Percentiles rank a stretch among this genome's conserved stretches.
phyloP scores from a whole-genome alignment of 2,797 vertebrate species.

The Coranthus polyacanthus region DNA sequence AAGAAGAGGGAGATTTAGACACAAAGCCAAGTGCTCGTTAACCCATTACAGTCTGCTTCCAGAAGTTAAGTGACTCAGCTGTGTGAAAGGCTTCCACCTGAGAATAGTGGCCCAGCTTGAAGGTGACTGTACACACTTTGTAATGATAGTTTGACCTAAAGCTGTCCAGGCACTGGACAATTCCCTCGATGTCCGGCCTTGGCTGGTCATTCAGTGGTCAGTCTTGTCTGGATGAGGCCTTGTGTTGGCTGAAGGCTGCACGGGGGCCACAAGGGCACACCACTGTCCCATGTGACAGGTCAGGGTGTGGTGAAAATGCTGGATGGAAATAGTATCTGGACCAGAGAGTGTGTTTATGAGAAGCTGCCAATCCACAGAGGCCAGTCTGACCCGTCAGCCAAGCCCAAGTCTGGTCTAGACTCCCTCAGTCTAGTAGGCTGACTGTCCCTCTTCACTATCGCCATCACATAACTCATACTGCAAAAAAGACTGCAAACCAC shows the following conservation, averaged over 20 bases:
- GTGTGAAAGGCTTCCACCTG: slow-evolving; percentile 17
- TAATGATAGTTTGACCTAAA: slow-evolving; percentile 40
- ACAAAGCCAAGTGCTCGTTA: slow-evolving; percentile 40
- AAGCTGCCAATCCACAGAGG: slow-evolving; percentile 78
- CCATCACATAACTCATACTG: slow-evolving; percentile 57
- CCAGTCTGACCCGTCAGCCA: slow-evolving; percentile 66
- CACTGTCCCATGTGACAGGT: slow-evolving; percentile 74
- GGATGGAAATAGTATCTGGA: slow-evolving; percentile 83
- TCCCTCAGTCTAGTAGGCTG: slow-evolving; percentile 63
- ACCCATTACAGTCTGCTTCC: slow-evolving; percentile 37
- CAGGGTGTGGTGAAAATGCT: slow-evolving; percentile 81
- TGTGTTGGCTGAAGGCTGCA: slow-evolving; percentile 37
- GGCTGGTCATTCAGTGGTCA: slow-evolving; percentile 44
- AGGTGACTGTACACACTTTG: slow-evolving; percentile 29
- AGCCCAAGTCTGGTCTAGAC: slow-evolving; percentile 80
- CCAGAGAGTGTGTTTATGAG: slow-evolving; percentile 73
- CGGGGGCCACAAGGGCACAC: slow-evolving; percentile 58
- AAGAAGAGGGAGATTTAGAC: slow-evolving; percentile 24
- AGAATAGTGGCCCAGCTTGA: slow-evolving; percentile 27
- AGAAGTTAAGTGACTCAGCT: slow-evolving; percentile 54
- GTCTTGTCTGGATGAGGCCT: slow-evolving; percentile 55
- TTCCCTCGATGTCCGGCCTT: slow-evolving; percentile 33
- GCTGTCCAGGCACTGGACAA: slow-evolving; percentile 32
- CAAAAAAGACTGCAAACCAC: slow-evolving; percentile 44
- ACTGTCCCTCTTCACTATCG: slow-evolving; percentile 57